Evolutionary conservation across 2,113 vertebrate genomes (phyloP), one percentile per base, ranked within the genome.

Genomic region (Gnathonemus longibarbis): DNA sequence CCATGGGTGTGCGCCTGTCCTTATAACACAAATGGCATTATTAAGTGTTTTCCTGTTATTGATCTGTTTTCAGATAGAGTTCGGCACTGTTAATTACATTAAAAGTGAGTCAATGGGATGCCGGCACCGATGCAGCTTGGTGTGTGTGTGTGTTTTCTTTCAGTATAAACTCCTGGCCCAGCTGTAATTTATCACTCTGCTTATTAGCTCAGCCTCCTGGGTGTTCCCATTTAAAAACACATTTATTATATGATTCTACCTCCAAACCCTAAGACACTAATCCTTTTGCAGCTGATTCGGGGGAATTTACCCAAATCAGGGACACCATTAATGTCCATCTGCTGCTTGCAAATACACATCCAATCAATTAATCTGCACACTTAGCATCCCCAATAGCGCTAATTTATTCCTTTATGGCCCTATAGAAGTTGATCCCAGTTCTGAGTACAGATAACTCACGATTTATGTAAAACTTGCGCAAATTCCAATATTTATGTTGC

Each of bases 101-200:
- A 83, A 83, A 83, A 83, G 77, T 17, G 15, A 84, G 39, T 48
- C 80, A 84, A 48, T 48, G 42, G 8, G 17, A 84, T n/a, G 21
- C 45, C 17, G 5, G 17, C 39, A n/a, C 5, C 5, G 3, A 84
- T 21, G 39, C 1, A 7, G 17, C 91, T 92, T 92, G 91, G 93
- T 91, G 93, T 93, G 93, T 91, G 93, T 27, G 92, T 91, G 93
- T 91, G 93, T 93, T 93, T 93, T 48, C 7, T 49, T 84, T 45
- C 83, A n/a, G 21, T 46, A 84, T n/a, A 84, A 84, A 24, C 42
- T 46, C 21, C 83, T 48, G 39, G 35, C 39, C 21, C 21, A 10
- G 45, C 45, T 46, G 83, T 48, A 84, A 46, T 42, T 46, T 70
- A 70, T 88, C 58, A n/a, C 19, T n/a, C 11, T 3, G 53, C 17